A percentile compares a stretch with the other conserved stretches of the same genome.
Conservation (phyloP, 2,113 vertebrate species). For the Neogobius melanostomus region DNA sequence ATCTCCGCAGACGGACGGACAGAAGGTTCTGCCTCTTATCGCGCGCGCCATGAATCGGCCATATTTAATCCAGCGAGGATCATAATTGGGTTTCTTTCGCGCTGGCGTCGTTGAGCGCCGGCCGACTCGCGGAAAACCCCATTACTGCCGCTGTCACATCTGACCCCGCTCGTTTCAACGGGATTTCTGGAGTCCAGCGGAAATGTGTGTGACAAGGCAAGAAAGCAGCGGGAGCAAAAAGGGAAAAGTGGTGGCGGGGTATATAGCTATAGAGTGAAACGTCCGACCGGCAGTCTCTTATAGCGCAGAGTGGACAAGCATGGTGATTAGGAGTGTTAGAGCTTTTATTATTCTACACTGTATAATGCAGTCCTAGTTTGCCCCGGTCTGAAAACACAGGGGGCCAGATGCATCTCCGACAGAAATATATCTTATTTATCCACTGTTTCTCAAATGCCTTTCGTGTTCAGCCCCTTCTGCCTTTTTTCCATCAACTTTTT, state of each 20-base stretch:
- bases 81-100: conserved; percentile 70
- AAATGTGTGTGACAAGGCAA: conserved; percentile 25
- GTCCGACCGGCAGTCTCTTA: neutral
- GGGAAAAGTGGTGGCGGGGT: conserved; percentile 18
- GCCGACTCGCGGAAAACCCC: conserved; percentile 27
- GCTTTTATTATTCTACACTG: no score
- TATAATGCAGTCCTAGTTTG: no score
- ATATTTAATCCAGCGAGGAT: conserved; percentile 69
- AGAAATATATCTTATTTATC: no score
- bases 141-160: conserved; percentile 65
- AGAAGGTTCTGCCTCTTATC: conserved; percentile 48
- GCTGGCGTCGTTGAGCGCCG: conserved; percentile 26
- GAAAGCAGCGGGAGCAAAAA: neutral
- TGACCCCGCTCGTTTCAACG: conserved; percentile 45
- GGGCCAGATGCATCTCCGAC: no score
- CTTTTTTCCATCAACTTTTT: no score
- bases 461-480: no score
- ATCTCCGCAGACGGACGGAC: conserved; percentile 27
- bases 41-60: conserved; percentile 48
- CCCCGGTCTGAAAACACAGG: no score
- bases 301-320: neutral
- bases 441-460: no score
- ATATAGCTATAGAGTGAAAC: conserved; percentile 6
- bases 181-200: conserved; percentile 10
- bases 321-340: no score